Evolutionary conservation across 2,113 vertebrate species (phyloP).

Genomic region (Sarotherodon lohbergeri): DNA sequence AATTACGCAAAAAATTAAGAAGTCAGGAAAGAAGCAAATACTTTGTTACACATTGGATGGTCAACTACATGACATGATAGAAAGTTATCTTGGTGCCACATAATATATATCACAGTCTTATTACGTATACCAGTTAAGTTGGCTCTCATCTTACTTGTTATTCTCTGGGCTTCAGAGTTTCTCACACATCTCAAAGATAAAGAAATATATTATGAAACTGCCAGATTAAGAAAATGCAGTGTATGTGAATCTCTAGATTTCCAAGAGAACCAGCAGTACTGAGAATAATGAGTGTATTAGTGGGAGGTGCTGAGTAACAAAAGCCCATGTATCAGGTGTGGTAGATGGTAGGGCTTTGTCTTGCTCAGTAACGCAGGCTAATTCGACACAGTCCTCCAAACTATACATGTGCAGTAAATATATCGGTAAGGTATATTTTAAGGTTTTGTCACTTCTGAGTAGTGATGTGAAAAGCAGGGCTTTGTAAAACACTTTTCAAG

Average conservation of each 20-base stretch:
- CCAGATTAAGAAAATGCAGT: background rate
- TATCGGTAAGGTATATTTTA: background rate
- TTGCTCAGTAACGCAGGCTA: background rate
- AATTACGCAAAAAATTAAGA: background rate
- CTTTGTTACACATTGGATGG: background rate
- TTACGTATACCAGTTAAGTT: background rate
- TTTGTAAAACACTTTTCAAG: background rate
- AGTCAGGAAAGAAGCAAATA: background rate
- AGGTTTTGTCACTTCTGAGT: background rate
- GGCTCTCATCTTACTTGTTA: background rate
- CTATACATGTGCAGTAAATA: background rate
- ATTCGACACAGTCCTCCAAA: rapidly evolving
- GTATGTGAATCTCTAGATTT: background rate
- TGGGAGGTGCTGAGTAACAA: background rate
- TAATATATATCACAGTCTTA: background rate
- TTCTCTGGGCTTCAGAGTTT: background rate
- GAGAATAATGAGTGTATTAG: background rate
- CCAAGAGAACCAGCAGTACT: background rate
- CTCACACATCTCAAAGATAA: background rate
- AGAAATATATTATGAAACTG: background rate
- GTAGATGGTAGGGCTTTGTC: background rate
- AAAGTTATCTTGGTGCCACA: background rate
- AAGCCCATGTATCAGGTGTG: background rate
- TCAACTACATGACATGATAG: background rate
- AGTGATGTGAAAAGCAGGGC: background rate